Evolutionary conservation across 2,888 invertebrate genomes (phyloP), one percentile per base, ranked within the genome.

Genomic region (Nowickia ferox): DNA sequence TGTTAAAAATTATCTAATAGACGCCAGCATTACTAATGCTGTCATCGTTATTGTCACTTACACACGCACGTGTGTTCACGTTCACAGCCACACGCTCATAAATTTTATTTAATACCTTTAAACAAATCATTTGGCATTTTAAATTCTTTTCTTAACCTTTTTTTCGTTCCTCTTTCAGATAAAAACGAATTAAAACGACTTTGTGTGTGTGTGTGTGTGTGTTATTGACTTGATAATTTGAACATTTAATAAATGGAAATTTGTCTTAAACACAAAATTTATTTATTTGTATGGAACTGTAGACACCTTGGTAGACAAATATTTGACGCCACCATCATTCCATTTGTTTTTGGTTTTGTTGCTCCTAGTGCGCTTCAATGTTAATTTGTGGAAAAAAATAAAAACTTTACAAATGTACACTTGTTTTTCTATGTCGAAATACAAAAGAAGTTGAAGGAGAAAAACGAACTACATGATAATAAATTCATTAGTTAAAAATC

Each of bases 401-500:
- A 22, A 17, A 9, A 15, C 17, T 6, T 19, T 8, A n/a, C 9
- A 19, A 65, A 71, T 71, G 59, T 51, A 59, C 76, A 83, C 76
- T 83, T 77, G 82, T 76, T 83, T 82, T 63, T 51, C 57, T 30
- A 42, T 30, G 30, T 30, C 30, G 48, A 77, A 65, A 57, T 42
- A 44, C 19, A 71, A 68, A 19, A 57, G 40, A 55, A 22, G 22
- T 57, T 44, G 51, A 42, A 51, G 51, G n/a, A 68, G 40, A 53
- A 42, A 38, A 42, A 55, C 48, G 40, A 30, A 65, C 57, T 48
- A 9, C 9, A 57, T 66, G 78, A 79, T 86, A 79, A 86, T 83
- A 83, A 86, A 86, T 83, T 86, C 66, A 83, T 86, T 86, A 83
- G 75, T 66, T 76, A 80, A 76, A 86, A 79, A 86, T 80, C 71